Base-by-base conservation (phyloP, 92 coral and sea anemone genomes). In the Actinostola sp. region DNA sequence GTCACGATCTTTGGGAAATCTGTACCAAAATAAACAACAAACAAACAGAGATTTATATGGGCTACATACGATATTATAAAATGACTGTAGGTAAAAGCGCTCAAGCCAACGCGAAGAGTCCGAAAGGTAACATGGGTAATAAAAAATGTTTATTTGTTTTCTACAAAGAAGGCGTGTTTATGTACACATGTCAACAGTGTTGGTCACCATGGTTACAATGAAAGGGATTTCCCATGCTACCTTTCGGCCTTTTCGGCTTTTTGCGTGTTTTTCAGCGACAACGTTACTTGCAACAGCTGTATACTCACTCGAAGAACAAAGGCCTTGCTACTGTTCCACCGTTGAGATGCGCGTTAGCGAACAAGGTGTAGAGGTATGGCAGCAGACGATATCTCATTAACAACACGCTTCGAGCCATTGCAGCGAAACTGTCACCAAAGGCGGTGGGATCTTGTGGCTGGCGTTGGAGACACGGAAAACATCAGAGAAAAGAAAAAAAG, bases 301-400 rank as follows among this genome's bases (percentile, higher is more conserved):
- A 53, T 27, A 88, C 95, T 73, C 74, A 91, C 94, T 91, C 94
- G 76, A 82, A 84, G 61, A 94, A 58, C 0, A 94, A 60, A 1
- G 98, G 88, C 56, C 98, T 72, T 0, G 92, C 97, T 12, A 94
- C 98, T 0, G 98, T 91, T 19, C 90, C 76, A 20, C 98, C 98
- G 16, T 63, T 48, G 52, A 52, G 67, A 27, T 87, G 73, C 20
- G 97, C 88, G 36, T 71, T 80, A 63, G 88, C 82, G 63, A 94
- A 94, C 87, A 94, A 64, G 9, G 92, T 85, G 83, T 94, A 94
- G 67, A 94, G 68, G 53, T 85, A 94, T 17, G 98, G 98, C 34
- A 94, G 78, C 23, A 94, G 81, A 10, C 71, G 77, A 84, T 91
- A 94, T 25, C 98, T 97, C 36, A 76, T 88, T 30, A 72, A 82